A percentile compares a stretch with the other conserved stretches of the same genome.
These are phyloP conservation scores for Ctenoplectra terminalis DNA, from an alignment of 1,140 invertebrate genomes.

Conservation along the genomic window DNA sequence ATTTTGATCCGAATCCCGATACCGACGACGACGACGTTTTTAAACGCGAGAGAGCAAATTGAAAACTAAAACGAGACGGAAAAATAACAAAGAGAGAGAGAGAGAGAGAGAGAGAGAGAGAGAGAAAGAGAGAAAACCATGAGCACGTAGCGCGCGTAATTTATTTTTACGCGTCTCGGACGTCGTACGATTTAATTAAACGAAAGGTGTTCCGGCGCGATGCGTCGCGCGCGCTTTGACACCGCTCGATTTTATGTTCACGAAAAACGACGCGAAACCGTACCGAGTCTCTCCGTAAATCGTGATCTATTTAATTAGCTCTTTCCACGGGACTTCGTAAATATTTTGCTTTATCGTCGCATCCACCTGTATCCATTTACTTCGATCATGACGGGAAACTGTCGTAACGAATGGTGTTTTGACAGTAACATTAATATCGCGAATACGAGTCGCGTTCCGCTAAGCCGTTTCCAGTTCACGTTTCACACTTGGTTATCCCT, in stretches of 20 bases:
- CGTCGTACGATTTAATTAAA: slow-evolving; percentile 51
- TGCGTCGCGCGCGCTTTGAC: slow-evolving; percentile 40
- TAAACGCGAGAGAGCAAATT: background rate
- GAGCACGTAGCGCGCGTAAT: slow-evolving; percentile 10
- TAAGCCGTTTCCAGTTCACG: background rate
- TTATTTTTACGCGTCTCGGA: slow-evolving; percentile 41
- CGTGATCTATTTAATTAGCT: slow-evolving; percentile 53
- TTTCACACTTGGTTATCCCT: background rate
- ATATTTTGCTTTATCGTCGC: slow-evolving; percentile 47
- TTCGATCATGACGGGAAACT: slow-evolving; percentile 41
- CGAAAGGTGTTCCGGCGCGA: slow-evolving; percentile 35
- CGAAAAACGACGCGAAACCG: slow-evolving; percentile 34
- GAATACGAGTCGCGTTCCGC: slow-evolving; percentile 18
- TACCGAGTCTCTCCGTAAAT: slow-evolving; percentile 27
- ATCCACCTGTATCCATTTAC: background rate
- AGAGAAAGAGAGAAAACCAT: background rate
- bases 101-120: background rate
- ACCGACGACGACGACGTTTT: no score
- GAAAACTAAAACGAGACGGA: background rate
- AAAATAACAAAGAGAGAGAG: no score
- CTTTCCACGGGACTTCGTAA: slow-evolving; percentile 20
- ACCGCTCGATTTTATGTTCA: slow-evolving; percentile 37
- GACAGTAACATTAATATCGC: slow-evolving; percentile 33
- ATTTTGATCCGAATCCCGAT: background rate
- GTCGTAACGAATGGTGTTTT: slow-evolving; percentile 16